Conservation (phyloP, 2,888 invertebrate genomes). For the Noctuana brunneofusca region DNA sequence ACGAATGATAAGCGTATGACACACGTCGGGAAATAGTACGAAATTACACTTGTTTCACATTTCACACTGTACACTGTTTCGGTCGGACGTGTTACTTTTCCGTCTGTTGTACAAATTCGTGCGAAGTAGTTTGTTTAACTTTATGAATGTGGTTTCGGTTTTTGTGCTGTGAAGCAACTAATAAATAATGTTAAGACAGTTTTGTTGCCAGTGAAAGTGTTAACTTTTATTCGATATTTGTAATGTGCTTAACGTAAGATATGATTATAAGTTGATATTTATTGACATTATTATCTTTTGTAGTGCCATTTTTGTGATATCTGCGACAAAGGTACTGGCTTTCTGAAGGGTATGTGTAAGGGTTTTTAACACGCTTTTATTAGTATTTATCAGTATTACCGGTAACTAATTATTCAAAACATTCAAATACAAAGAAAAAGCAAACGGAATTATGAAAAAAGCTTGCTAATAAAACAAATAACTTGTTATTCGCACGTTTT, state of each 20-base stretch:
- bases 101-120: neutral
- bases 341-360: no score
- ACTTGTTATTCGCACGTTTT: neutral
- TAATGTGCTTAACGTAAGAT: neutral
- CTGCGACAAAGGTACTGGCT: no score
- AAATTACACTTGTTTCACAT: neutral
- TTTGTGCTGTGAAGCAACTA: neutral
- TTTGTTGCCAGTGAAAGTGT: neutral
- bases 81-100: neutral
- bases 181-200: neutral
- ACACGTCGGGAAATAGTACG: neutral
- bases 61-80: neutral
- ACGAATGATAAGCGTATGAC: no score
- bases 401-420: no score
- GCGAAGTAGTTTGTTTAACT: neutral
- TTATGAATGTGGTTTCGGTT: neutral
- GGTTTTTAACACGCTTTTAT: no score
- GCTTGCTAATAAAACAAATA: neutral
- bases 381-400: neutral
- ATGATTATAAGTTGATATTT: neutral
- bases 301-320: no score
- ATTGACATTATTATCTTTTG: neutral
- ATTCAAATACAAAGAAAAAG: neutral
- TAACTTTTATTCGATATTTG: neutral
- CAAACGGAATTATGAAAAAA: neutral